These are phyloP conservation scores for Phylloscopus trochilus DNA, from an alignment of 2,113 vertebrate species.

Conservation along the genomic window DNA sequence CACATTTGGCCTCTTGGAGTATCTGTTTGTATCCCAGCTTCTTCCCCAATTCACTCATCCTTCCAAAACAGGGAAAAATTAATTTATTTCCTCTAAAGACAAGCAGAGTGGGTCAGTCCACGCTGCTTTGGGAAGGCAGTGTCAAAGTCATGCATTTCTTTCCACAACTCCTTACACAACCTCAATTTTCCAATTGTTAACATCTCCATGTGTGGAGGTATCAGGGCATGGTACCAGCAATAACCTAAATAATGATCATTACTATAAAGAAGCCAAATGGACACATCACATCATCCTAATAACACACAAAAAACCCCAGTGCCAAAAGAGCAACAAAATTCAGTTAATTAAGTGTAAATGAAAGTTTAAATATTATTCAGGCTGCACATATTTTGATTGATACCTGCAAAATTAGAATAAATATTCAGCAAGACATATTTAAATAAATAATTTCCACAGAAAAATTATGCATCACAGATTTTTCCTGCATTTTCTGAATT, in stretches of 20 bases:
- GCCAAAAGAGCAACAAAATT: neutral
- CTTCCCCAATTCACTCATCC: neutral
- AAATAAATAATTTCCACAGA: neutral
- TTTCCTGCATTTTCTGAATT: neutral
- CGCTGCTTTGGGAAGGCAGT: neutral
- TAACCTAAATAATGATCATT: neutral
- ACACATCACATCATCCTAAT: neutral
- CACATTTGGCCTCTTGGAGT: neutral
- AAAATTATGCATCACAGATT: neutral
- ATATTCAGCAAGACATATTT: neutral
- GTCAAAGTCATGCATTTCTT: neutral
- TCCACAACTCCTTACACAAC: neutral
- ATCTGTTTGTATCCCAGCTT: neutral
- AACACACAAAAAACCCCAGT: neutral
- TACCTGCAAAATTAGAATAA: neutral
- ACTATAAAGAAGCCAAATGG: neutral
- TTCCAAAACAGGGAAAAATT: neutral
- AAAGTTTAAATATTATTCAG: neutral
- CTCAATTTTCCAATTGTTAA: neutral
- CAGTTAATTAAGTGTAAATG: neutral
- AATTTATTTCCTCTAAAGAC: neutral
- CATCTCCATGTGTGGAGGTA: neutral
- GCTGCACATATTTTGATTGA: neutral
- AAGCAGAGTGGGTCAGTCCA: neutral
- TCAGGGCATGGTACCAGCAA: neutral